Conservation (phyloP, 2,113 vertebrate species). For the Argyrosomus japonicus region DNA sequence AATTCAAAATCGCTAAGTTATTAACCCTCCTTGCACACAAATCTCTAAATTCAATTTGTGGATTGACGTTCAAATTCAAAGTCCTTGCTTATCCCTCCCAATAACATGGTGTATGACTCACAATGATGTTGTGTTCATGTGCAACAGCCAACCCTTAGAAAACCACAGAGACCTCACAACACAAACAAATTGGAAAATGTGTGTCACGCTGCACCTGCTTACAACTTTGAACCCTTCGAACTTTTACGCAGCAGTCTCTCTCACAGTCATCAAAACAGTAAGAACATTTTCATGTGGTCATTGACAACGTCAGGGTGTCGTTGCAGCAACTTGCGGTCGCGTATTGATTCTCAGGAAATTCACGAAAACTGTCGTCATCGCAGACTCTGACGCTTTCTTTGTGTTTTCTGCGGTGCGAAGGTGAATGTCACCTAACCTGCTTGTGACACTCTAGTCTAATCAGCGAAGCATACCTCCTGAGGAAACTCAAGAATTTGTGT, state of each 20-base stretch:
- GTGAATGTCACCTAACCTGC: constrained; percentile 60
- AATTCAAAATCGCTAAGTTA: constrained; percentile 56
- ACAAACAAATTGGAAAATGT: constrained; percentile 6
- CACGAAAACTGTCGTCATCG: constrained; percentile 27
- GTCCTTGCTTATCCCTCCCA: neutral
- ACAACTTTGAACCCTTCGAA: constrained; percentile 2
- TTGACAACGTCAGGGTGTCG: constrained; percentile 11
- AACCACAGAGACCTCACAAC: constrained; percentile 28
- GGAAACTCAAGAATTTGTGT: constrained; percentile 76
- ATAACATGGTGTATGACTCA: constrained; percentile 27
- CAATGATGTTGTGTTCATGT: neutral
- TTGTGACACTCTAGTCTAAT: constrained; percentile 48
- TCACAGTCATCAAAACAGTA: constrained; percentile 25
- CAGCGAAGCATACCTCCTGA: constrained; percentile 62
- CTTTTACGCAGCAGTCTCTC: neutral
- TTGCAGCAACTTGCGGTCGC: neutral
- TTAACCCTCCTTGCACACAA: constrained; percentile 26
- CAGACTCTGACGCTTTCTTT: neutral
- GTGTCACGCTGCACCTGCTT: constrained; percentile 56
- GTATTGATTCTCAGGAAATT: neutral
- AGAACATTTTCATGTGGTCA: neutral
- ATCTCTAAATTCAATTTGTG: constrained; percentile 40
- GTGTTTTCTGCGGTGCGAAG: neutral
- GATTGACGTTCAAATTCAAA: constrained; percentile 25
- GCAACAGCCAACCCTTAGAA: neutral